These are phyloP conservation scores for Palaemon carinicauda DNA, from an alignment of 1,140 invertebrate genomes.

Conservation along the genomic window DNA sequence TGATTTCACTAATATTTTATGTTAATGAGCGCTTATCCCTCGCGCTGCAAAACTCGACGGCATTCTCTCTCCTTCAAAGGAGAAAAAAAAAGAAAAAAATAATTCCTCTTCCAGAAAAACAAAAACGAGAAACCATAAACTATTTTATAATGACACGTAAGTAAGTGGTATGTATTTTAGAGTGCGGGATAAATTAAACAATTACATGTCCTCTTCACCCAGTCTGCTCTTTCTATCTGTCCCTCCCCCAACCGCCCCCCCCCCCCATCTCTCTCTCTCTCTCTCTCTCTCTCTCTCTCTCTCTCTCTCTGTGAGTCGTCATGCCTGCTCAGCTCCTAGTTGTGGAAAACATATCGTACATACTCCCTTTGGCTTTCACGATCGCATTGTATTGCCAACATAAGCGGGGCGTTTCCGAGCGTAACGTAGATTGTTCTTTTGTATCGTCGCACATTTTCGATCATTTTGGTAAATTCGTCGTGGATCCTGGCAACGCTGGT, in stretches of 20 bases:
- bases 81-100: not conserved
- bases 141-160: too few species aligned
- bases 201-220: not conserved
- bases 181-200: conserved; percentile 28
- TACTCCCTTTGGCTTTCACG: conserved; percentile 31
- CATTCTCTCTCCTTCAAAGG: not conserved
- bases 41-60: not conserved
- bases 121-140: not conserved
- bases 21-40: not conserved
- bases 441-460: conserved; percentile 40
- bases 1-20: not conserved
- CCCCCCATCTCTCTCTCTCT: not conserved
- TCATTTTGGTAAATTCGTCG: conserved; percentile 46
- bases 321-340: not conserved
- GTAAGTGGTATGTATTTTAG: not conserved
- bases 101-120: too few species aligned
- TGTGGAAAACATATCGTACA: conserved; percentile 43
- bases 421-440: conserved; percentile 37
- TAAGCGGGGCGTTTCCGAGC: conserved; percentile 40
- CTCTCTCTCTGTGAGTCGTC: not conserved
- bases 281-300: not conserved
- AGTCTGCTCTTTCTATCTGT: too few species aligned
- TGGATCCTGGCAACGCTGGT: conserved; percentile 16
- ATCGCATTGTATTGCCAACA: conserved; percentile 41
- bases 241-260: too few species aligned